Base-by-base conservation (phyloP, 2,888 invertebrate genomes). In the Pecten maximus region DNA sequence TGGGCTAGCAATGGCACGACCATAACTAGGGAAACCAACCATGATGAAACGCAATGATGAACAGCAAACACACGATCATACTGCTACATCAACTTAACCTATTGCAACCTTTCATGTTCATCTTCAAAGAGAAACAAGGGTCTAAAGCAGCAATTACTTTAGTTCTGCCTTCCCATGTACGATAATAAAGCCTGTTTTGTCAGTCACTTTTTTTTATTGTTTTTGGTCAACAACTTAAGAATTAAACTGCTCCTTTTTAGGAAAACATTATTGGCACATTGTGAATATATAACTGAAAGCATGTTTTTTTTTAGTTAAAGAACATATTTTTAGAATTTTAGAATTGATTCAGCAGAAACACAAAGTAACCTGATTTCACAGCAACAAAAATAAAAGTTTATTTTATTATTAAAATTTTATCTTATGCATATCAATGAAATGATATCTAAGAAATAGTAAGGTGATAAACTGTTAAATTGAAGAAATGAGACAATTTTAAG, bases 31-130 rank as follows among this genome's bases (percentile, higher is more conserved):
- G 4, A 74, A 74, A 74, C 74, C 74, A 74, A 74, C 74, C 74
- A 74, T 74, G 74, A 74, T 74, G 74, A 74, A 74, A 74, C 74
- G 74, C 74, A 74, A 74, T 74, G 74, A 74, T 74, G 74, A 74
- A 74, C 74, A 35, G 35, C 35, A 35, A 74, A 74, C 74, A 74
- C 74, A 74, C 74, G 10, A 74, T 74, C 28, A 74, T 35, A 74
- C 74, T 74, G 35, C 74, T 35, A 74, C 35, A 74, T 74, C 74
- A 74, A 74, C 74, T 74, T 74, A 74, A 74, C 74, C 74, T 74
- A 74, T 74, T 74, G 74, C 74, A 74, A 74, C 28, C 74, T 74
- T 74, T 74, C 74, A 74, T 74, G 74, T 74, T 74, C 12, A 23
- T 15, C 74, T 15, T 74, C 74, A 74, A 74, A 74, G 74, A 74